Conservation (phyloP, 2,797 vertebrate species). For the Thunnus albacares region DNA sequence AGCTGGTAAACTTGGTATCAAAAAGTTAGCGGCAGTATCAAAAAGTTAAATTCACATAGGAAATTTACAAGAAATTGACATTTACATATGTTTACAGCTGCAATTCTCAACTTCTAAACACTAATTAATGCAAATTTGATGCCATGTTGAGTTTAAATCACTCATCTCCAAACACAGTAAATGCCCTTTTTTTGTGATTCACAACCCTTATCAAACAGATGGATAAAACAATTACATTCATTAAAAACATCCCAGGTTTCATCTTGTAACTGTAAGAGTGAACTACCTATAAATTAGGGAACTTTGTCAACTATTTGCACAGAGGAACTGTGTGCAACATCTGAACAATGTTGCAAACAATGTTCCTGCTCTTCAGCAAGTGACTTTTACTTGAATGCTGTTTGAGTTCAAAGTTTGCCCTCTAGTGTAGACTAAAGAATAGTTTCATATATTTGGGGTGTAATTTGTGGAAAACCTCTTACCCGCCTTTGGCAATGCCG, state of each 20-base stretch:
- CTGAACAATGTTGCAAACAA: not conserved
- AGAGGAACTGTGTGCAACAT: conserved; percentile 7
- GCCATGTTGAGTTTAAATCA: no score
- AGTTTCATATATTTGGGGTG: not conserved
- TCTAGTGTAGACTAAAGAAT: not conserved
- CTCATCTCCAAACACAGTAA: no score
- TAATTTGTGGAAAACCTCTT: conserved; percentile 58
- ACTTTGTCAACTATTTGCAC: conserved; percentile 20
- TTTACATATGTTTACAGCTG: not conserved
- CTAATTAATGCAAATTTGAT: not conserved
- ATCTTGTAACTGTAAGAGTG: not conserved
- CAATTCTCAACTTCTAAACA: not conserved
- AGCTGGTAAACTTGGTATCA: not conserved
- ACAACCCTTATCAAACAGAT: no score
- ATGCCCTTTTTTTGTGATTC: no score
- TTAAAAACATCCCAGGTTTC: not conserved
- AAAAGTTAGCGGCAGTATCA: no score
- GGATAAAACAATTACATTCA: not conserved
- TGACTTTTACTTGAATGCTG: not conserved
- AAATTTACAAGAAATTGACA: not conserved
- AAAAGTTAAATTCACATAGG: not conserved
- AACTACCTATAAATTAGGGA: conserved; percentile 17
- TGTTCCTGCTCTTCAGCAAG: conserved; percentile 1
- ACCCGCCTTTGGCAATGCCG: conserved; percentile 92
- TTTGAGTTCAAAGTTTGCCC: not conserved